A percentile compares a stretch with the other conserved stretches of the same genome.
Evolutionary conservation across 2,113 vertebrate genomes (phyloP).

Genomic region (Gadus chalcogrammus): DNA sequence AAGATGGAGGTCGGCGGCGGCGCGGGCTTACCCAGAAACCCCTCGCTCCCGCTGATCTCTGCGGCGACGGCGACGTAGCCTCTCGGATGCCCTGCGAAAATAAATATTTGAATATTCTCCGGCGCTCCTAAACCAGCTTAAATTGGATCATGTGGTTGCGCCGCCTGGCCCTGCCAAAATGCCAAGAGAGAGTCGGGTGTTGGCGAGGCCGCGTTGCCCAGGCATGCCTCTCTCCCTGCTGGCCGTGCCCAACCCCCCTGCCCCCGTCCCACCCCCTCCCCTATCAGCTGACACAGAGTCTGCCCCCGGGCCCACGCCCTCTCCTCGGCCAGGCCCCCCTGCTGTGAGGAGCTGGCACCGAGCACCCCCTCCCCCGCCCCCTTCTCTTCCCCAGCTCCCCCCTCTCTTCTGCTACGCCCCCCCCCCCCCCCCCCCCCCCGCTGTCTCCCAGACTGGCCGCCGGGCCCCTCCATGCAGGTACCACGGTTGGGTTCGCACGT

Average conservation of each 20-base stretch:
- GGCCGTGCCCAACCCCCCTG: conserved; percentile 63
- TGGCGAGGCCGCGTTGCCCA: conserved; percentile 66
- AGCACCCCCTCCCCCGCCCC: neutral
- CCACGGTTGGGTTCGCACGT: neutral
- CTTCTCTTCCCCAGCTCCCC: neutral
- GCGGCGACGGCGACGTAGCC: conserved; percentile 62
- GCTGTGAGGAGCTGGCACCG: conserved; percentile 60
- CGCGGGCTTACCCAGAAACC: conserved; percentile 44
- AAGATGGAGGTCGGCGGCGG: conserved; percentile 41
- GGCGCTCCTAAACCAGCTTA: conserved; percentile 77
- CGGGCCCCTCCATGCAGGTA: neutral
- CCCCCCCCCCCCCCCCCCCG: neutral
- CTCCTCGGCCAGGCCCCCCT: conserved; percentile 65
- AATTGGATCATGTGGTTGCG: conserved; percentile 77
- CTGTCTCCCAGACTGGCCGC: neutral
- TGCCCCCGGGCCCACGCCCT: conserved; percentile 65
- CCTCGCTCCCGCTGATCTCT: conserved; percentile 51
- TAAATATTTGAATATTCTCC: conserved; percentile 81
- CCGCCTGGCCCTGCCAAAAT: conserved; percentile 79
- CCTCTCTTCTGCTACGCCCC: neutral
- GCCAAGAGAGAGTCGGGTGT: conserved; percentile 78
- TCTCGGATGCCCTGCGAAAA: conserved; percentile 69
- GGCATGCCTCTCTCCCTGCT: conserved; percentile 55
- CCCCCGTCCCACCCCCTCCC: conserved; percentile 70
- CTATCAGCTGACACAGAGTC: conserved; percentile 81